phyloP scores from a whole-genome alignment of 2,888 invertebrate species.

The Galerucella nymphaeae region DNA sequence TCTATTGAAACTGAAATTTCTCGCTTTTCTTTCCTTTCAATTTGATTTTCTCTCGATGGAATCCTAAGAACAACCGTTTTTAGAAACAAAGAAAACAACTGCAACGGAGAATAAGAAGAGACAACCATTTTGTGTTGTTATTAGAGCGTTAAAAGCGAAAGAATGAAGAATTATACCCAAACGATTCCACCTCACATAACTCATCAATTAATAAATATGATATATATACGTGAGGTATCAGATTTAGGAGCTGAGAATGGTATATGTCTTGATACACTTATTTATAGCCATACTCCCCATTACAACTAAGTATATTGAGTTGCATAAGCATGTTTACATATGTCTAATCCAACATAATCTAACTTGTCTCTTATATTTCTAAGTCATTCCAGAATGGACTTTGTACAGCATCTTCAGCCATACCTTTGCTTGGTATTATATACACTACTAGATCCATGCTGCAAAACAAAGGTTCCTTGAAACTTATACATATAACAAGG shows the following conservation, averaged over 20 bases:
- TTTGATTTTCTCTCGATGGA: constrained; percentile 22
- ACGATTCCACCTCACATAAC: constrained; percentile 6
- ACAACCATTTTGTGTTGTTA: constrained; percentile 21
- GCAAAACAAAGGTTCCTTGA: no score
- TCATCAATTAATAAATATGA: neutral
- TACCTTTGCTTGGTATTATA: no score
- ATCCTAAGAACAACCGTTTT: constrained; percentile 25
- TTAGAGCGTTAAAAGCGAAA: constrained; percentile 20
- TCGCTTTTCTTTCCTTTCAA: constrained; percentile 8
- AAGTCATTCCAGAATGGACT: no score
- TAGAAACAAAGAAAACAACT: constrained; percentile 28
- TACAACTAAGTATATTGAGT: no score
- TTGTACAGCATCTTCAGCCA: no score
- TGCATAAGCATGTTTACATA: no score
- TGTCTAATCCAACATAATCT: no score
- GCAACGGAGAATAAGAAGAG: constrained; percentile 7
- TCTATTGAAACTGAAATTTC: constrained; percentile 22
- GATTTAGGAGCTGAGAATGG: neutral
- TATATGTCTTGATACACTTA: neutral
- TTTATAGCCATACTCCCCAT: no score
- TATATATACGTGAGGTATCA: neutral
- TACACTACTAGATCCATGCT: no score
- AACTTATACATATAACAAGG: no score
- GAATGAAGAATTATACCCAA: constrained; percentile 11
- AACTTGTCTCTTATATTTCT: no score